Conservation (phyloP, 2,797 vertebrate species). For the Neosilurus hyrtlii region DNA sequence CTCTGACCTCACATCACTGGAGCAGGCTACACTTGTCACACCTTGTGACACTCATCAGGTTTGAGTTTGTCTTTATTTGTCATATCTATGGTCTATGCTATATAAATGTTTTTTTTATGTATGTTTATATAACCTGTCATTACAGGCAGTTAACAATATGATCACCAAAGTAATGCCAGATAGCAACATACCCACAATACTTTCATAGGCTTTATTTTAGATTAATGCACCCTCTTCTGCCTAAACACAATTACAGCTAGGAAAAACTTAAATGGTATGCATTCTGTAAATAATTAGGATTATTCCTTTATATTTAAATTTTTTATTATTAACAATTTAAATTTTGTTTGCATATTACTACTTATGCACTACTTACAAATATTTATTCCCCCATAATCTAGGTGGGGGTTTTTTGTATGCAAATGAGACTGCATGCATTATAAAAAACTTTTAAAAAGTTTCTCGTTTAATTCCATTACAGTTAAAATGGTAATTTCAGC, state of each 20-base stretch:
- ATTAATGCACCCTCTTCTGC: constrained; percentile 72
- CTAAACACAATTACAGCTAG: constrained; percentile 83
- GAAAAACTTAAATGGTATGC: too few relatives aligned
- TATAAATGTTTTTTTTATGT: not conserved
- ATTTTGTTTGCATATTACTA: not conserved
- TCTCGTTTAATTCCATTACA: not conserved
- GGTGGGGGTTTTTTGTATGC: not conserved
- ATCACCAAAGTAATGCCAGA: constrained; percentile 98
- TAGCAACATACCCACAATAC: constrained; percentile 89
- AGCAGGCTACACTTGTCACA: constrained; percentile 90
- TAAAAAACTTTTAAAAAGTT: not conserved
- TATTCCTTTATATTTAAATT: not conserved
- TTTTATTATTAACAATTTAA: not conserved
- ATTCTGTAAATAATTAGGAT: not conserved
- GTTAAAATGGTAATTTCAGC: not conserved
- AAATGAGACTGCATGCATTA: not conserved
- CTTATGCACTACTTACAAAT: not conserved
- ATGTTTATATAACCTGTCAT: not conserved
- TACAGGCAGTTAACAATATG: constrained; percentile 86
- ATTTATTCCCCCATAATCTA: too few relatives aligned
- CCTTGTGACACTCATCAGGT: constrained; percentile 93
- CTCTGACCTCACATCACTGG: constrained; percentile 77
- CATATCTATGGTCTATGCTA: not conserved
- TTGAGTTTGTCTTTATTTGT: not conserved
- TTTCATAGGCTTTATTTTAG: constrained; percentile 63